Base-by-base conservation (phyloP, 2,113 vertebrate genomes). In the Catharus minimus region DNA sequence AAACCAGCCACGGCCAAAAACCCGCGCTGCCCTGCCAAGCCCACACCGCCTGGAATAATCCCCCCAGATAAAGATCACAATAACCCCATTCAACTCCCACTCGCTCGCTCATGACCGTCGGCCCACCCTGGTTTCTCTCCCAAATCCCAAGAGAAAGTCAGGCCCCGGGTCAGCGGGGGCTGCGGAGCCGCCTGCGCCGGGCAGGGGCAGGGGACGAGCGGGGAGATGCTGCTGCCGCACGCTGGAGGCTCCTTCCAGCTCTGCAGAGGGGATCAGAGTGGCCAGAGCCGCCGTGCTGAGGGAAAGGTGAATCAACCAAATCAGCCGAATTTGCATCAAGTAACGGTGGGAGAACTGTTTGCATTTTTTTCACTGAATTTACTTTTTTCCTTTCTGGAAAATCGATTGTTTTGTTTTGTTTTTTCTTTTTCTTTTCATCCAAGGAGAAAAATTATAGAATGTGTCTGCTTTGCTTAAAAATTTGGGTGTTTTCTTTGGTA, bases 61-160 rank as follows among this genome's bases (percentile, higher is more conserved):
- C 64, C 75, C 56, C 62, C 21, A 73, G 86, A 95, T 92, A 94
- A 87, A 88, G 79, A 93, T 95, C 90, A 92, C 81, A 96, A 92
- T 89, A 65, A 92, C 52, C 58, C 78, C 32, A 90, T 95, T 93
- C 82, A 86, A 5, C 82, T 90, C 52, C 78, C 80, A 92, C 86
- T 83, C 68, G 44, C 80, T 94, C 61, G 68, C 73, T 90, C 89
- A 55, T 18, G 92, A 84, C 88, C 85, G 38, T 39, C 50, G 16
- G 90, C 78, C 92, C 96, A 95, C 89, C 79, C 91, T n/a, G 88
- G 19, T 66, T 93, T 88, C 64, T 58, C 41, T 90, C 66, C 44
- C 47, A 64, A 91, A 84, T 23, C 74, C 79, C 11, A 22, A 7
- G 77, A n/a, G 81, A 74, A 95, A 88, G 81, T 79, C 53, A 8